Base-by-base conservation (phyloP, 2,888 invertebrate genomes). In the Dasysyrphus albostriatus region DNA sequence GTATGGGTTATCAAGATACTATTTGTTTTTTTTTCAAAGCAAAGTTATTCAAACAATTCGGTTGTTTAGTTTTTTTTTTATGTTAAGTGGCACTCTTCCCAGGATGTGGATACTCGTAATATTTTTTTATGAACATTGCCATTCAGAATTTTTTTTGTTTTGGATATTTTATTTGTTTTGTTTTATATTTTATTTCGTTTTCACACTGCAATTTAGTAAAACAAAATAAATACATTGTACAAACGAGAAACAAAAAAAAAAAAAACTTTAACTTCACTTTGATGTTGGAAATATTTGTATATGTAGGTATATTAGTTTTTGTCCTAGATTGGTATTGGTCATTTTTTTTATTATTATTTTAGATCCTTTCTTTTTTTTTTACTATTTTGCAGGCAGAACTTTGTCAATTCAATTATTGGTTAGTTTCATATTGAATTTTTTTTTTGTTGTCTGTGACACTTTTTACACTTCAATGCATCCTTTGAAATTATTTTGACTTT, bases 1-100 rank as follows among this genome's bases (percentile, higher is more conserved):
- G 32, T 24, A 29, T 65, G n/a, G 47, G 56, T 44, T 19, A 39
- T 82, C 34, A 67, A 72, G 47, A 76, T 72, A 39, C 34, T 10
- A 29, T 44, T 67, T 80, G 65, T 44, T n/a, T 37, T 61, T 70
- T 69, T 61, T 69, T 56, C 34, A 16, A 34, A 39, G 70, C 70
- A 56, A 72, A 65, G 67, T 76, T 76, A 59, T 72, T 65, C 59
- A 78, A 73, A 83, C 58, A 83, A 73, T 70, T 79, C 47, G 47
- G 74, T 58, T 65, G 63, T 44, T 47, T 61, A 63, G 73, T 69
- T 69, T 51, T 47, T 58, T 67, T 74, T 77, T 69, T 42, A 69
- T 76, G 70, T 78, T 78, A 77, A 74, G 73, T 78, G 73, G 51
- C 65, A 74, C 73, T 74, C 51, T 67, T 32, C 3, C 7, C 49